Base-by-base conservation (phyloP, 2,888 invertebrate species). In the Elysia crispata region DNA sequence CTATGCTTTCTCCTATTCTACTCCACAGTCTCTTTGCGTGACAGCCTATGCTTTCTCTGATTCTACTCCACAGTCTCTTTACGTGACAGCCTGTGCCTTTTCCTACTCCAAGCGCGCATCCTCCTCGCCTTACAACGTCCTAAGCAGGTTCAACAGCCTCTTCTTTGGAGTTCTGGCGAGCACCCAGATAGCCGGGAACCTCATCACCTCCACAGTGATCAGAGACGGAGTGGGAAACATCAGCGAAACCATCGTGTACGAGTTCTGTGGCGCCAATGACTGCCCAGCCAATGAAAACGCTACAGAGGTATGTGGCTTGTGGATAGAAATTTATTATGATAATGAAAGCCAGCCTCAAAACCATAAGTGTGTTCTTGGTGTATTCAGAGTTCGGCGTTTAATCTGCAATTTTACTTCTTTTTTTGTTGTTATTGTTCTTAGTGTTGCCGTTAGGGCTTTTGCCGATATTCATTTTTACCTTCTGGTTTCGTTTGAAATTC, bases 111-210 rank as follows among this genome's bases (percentile, higher is more conserved):
- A 86, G 64, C 80, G 83, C 15, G 85, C 83, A 0, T 79, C 80
- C 0, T 81, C 86, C 76, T 82, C 87, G 1, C 85, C 83, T 0
- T 88, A 88, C 81, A 81, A 84, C 1, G 84, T 88, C 30, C 81
- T 91, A n/a, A 87, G 86, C 67, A 84, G 84, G 31, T 89, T 89
- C 79, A 90, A 89, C 81, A 90, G 90, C 25, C 85, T 91, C 25
- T 91, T 90, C 84, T 88, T 87, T 77, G 86, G 86, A 13, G 83
- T 90, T 77, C 87, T 86, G 70, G 89, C 89, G 80, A 87, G 87
- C n/a, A 88, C 88, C 0, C 89, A 90, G 69, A 87, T 91, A 15
- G 86, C 88, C 60, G 91, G 90, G 57, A 89, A 90, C 82, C 80
- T 90, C 1, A 83, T 90, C n/a, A 89, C 91, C 18, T 88, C 89